Evolutionary conservation across 1,140 invertebrate species (phyloP), one percentile per base, ranked within the genome.

Genomic region (Dysdera silvatica): DNA sequence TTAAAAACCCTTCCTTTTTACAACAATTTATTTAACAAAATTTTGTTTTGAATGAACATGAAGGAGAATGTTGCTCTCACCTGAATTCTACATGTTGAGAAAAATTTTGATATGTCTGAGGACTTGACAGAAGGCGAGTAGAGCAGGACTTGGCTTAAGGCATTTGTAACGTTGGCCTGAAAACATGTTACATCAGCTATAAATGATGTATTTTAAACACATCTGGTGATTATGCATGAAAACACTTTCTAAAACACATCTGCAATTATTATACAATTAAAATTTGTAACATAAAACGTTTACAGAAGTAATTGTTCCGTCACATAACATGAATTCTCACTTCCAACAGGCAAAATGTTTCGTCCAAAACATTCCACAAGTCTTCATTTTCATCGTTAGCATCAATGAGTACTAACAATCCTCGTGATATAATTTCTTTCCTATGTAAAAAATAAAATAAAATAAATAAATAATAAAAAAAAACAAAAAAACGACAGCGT

Each of bases 341-440:
- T 67, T 74, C 68, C 49, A 75, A 70, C 10, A 73, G 37, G 40
- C 73, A 73, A 29, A 75, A 68, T 10, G 74, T 66, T 62, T 75
- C 73, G 24, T 51, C 70, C 68, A 49, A 70, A 66, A 28, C 67
- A 54, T 14, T 71, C 70, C 47, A 65, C 20, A 60, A 56, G 10
- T 59, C 56, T 32, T 65, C 54, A 6, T 32, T 28, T 5, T 69
- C 65, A 24, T 69, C 71, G 24, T 70, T 61, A 20, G 70, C 70
- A 53, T 74, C 73, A 12, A 71, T 69, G 12, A 76, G 70, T 16
- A 76, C 47, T 4, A 71, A 69, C 33, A 75, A 32, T 37, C 72
- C 74, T 49, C 47, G 49, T 5, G 29, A 32, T 29, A 47, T 49
- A 24, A 64, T 31, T 47, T 69, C 65, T 67, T 60, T 63, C 52